These are phyloP conservation scores for Hipposideros armiger DNA, from an alignment of 2,113 vertebrate genomes.

Conservation along the genomic window DNA sequence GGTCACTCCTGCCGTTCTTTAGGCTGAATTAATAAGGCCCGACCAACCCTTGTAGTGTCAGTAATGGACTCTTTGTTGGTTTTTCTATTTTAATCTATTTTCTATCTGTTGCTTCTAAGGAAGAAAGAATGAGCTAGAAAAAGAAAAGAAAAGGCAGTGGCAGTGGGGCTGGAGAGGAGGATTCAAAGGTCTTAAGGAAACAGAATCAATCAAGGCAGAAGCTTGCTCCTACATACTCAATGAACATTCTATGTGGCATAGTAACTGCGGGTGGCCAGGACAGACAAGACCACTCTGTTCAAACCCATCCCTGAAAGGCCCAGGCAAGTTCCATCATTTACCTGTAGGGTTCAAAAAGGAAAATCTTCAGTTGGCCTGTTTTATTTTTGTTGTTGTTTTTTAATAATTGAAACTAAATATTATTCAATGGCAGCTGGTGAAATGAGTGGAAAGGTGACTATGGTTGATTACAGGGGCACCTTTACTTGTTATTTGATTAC, in stretches of 20 bases:
- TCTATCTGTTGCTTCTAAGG: not conserved
- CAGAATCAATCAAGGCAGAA: not conserved
- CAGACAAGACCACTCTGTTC: not conserved
- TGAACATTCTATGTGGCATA: not conserved
- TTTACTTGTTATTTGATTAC: not conserved
- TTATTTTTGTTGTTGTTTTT: not conserved
- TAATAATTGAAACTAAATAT: not conserved
- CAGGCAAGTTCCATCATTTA: not conserved
- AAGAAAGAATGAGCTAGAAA: not conserved
- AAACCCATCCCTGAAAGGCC: not conserved
- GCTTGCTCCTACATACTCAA: not conserved
- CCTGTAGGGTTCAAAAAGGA: not conserved
- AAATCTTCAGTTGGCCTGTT: not conserved
- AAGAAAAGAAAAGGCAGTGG: not conserved
- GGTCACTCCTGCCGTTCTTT: not conserved
- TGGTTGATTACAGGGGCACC: accelerated
- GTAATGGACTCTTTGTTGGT: not conserved
- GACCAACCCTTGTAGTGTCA: not conserved
- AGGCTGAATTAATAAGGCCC: not conserved
- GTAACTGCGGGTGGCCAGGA: not conserved
- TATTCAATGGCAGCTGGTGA: not conserved
- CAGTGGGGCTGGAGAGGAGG: not conserved
- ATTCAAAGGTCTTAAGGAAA: not conserved
- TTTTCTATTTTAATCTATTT: too few species aligned
- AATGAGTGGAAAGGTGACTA: not conserved